phyloP scores from a whole-genome alignment of 2,888 invertebrate genomes.

The Diplolepis rosae region DNA sequence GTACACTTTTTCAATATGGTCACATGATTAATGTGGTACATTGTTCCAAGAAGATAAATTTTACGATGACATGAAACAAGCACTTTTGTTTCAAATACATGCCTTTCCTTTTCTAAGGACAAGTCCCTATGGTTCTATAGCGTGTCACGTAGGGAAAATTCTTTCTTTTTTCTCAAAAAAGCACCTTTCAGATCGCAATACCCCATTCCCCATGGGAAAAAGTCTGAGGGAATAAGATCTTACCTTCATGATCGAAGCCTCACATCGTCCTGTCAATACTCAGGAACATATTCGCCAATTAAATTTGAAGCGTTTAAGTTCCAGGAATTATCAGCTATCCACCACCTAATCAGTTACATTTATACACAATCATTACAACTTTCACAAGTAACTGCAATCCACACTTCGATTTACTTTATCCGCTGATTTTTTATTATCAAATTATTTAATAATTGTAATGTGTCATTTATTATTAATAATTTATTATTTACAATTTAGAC shows the following conservation, averaged over 20 bases:
- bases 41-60: not conserved
- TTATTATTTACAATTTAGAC: not conserved
- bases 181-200: not conserved
- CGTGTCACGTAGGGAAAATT: constrained; percentile 5
- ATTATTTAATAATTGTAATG: not conserved
- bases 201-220: not conserved
- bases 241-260: constrained; percentile 36
- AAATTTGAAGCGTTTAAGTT: not conserved
- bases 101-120: constrained; percentile 5
- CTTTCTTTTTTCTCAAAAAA: not conserved
- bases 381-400: not conserved
- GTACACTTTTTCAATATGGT: no score
- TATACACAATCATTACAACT: not conserved
- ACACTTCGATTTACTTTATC: not conserved
- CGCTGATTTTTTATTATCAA: not conserved
- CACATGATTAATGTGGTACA: no score
- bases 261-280: constrained; percentile 31
- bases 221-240: not conserved
- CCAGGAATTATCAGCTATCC: constrained; percentile 20
- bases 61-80: not conserved
- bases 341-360: constrained; percentile 3
- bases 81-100: constrained; percentile 3
- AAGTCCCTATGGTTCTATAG: not conserved
- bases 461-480: not conserved
- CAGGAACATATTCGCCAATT: constrained; percentile 24